Percentiles rank a stretch among this genome's conserved stretches.
These are phyloP conservation scores for Desmodus rotundus DNA, from an alignment of 2,113 vertebrate species.

Conservation along the genomic window DNA sequence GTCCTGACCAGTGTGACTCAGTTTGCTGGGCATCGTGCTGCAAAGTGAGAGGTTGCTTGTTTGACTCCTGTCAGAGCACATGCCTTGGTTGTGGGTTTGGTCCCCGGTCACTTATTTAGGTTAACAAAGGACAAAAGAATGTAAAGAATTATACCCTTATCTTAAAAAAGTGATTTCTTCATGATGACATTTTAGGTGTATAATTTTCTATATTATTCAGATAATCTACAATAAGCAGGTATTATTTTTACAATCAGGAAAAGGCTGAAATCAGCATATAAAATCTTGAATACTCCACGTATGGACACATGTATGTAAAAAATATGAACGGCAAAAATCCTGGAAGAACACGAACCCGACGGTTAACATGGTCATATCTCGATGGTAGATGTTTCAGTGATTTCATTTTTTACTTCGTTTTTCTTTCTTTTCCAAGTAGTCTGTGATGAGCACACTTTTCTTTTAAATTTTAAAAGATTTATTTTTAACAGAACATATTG, in stretches of 20 bases:
- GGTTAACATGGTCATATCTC: neutral
- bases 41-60: too few relatives aligned
- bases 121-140: neutral
- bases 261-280: neutral
- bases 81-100: too few relatives aligned
- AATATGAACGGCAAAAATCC: neutral
- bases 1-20: too few relatives aligned
- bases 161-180: neutral
- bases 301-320: neutral
- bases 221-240: neutral
- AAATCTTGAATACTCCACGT: neutral
- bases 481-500: neutral
- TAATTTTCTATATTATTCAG: neutral
- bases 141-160: neutral
- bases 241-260: neutral
- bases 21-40: too few relatives aligned
- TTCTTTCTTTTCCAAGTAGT: neutral
- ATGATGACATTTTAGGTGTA: neutral
- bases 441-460: neutral
- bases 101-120: neutral
- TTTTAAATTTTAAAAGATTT: neutral
- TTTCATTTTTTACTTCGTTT: neutral
- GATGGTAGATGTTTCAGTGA: neutral
- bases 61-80: too few relatives aligned
- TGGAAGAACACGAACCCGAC: neutral